Base-by-base conservation (phyloP, 2,797 vertebrate species). In the Pseudocheirus occidentalis region DNA sequence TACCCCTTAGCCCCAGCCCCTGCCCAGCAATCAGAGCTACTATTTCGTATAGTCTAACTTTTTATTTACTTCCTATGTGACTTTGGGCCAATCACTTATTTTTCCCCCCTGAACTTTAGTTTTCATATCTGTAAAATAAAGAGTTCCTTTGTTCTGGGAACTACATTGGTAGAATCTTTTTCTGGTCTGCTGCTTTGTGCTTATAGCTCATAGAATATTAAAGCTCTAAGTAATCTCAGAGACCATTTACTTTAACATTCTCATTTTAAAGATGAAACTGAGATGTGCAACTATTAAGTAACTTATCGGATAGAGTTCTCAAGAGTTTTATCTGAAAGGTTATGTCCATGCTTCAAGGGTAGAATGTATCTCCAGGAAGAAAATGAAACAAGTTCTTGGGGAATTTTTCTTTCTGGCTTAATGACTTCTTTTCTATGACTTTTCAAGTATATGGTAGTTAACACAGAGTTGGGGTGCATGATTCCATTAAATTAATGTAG, bases 361-460 rank as follows among this genome's bases (percentile, higher is more conserved):
- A 55, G 89, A 97, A 31, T 46, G 2, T 53, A 96, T 87, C 94
- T 56, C 54, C 52, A 55, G 7, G n/a, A 58, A 62, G 62, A 95
- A 31, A 56, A 81, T 31, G 40, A 93, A 81, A 29, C 18, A 59
- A 29, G 7, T 73, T 96, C 18, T 58, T 91, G 21, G 55, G 52
- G 34, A 93, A 57, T 50, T 50, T 29, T 62, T 46, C 40, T 56
- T 29, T 62, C 52, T 53, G 90, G 53, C 1, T 90, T 90, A 92
- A 73, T 55, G 27, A 90, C 50, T 34, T 52, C 55, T 7, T 89
- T 52, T 96, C 92, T 95, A 59, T 12, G n/a, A 18, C 27, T 94
- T 93, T 94, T 90, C 90, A 55, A 91, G 54, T 28, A 90, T 55
- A 46, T 18, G 5, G 54, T 92, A 93, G 31, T 54, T 91, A 95